phyloP scores from a whole-genome alignment of 1,140 invertebrate species.

The Pseudomyrmex sp. region DNA sequence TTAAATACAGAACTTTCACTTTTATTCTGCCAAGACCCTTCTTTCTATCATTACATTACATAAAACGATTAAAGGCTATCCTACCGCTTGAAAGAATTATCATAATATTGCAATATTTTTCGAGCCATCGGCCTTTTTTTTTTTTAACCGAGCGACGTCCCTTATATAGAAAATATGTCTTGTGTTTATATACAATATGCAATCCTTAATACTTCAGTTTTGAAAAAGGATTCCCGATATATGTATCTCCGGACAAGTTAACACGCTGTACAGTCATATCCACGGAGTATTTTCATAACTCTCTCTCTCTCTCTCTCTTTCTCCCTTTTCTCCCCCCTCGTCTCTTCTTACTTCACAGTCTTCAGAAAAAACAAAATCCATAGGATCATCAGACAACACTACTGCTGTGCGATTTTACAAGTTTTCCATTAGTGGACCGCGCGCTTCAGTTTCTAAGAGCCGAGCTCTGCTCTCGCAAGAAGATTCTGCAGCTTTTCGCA shows the following conservation, averaged over 20 bases:
- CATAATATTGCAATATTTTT: constrained; percentile 86
- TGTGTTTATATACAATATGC: constrained; percentile 86
- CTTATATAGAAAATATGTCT: constrained; percentile 86
- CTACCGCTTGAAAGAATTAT: constrained; percentile 86
- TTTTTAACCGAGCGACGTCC: constrained; percentile 79
- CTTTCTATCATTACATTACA: constrained; percentile 85
- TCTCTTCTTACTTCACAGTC: constrained; percentile 17
- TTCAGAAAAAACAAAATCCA: constrained; percentile 39
- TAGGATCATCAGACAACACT: constrained; percentile 32
- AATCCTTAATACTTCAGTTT: constrained; percentile 83
- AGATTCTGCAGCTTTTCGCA: constrained; percentile 38
- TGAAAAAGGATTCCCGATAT: constrained; percentile 83
- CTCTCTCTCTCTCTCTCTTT: constrained; percentile 41
- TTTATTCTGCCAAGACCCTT: constrained; percentile 85
- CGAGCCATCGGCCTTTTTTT: constrained; percentile 80
- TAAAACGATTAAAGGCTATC: constrained; percentile 86
- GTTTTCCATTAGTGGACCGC: constrained; percentile 16
- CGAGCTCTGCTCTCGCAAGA: constrained; percentile 26
- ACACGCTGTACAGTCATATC: constrained; percentile 84
- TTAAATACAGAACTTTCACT: constrained; percentile 85
- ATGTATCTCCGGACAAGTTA: constrained; percentile 82
- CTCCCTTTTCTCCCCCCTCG: constrained; percentile 36
- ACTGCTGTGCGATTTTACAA: constrained; percentile 52
- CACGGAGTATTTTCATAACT: constrained; percentile 78
- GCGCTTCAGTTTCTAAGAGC: constrained; percentile 4